Evolutionary conservation across 2,113 vertebrate genomes (phyloP).

Genomic region (Dermatemys mawii): DNA sequence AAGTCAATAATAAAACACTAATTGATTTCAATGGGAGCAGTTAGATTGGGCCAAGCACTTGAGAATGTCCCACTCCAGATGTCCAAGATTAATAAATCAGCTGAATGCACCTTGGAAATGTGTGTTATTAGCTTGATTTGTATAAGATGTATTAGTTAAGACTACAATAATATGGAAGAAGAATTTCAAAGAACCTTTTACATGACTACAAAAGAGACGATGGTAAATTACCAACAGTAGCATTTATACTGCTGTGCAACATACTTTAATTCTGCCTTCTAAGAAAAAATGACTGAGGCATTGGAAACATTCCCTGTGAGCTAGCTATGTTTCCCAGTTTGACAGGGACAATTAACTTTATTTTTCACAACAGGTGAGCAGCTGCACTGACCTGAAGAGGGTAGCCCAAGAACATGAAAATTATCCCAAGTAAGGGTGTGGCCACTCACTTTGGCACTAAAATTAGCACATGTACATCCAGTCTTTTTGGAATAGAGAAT

Average conservation of each 20-base stretch:
- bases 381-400: not conserved
- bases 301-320: not conserved
- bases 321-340: not conserved
- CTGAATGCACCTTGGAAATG: not conserved
- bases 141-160: too few species aligned
- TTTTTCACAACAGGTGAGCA: not conserved
- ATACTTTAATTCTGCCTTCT: not conserved
- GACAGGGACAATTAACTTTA: not conserved
- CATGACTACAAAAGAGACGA: not conserved
- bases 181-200: not conserved
- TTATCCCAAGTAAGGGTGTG: not conserved
- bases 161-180: not conserved
- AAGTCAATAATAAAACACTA: not conserved
- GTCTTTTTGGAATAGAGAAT: too few species aligned
- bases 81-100: not conserved
- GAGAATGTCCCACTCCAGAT: not conserved
- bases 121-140: too few species aligned
- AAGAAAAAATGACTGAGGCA: not conserved
- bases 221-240: not conserved
- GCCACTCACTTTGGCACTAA: not conserved
- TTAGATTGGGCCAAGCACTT: not conserved
- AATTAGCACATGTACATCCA: not conserved
- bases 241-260: not conserved
- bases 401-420: not conserved
- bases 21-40: not conserved